Conservation (phyloP, 2,797 vertebrate genomes). For the Hoplostethus mediterraneus region DNA sequence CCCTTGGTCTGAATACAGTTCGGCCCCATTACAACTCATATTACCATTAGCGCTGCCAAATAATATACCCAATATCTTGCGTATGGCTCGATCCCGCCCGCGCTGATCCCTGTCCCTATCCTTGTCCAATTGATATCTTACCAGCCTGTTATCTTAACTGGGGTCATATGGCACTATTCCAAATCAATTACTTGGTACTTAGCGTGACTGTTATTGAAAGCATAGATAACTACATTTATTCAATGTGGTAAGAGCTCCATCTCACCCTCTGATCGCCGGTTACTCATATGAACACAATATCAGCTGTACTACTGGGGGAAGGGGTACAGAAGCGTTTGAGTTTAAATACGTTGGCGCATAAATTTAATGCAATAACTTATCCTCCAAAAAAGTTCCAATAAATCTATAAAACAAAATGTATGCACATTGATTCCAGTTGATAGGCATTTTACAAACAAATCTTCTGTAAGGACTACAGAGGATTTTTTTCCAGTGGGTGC, state of each 20-base stretch:
- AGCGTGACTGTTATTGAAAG: conserved; percentile 40
- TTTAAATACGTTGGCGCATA: conserved; percentile 47
- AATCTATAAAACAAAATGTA: no score
- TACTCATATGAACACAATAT: conserved; percentile 48
- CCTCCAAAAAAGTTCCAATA: no score
- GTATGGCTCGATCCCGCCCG: not conserved
- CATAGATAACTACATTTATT: conserved; percentile 61
- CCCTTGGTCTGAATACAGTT: conserved; percentile 22
- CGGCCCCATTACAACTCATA: conserved; percentile 40
- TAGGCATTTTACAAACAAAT: conserved; percentile 33
- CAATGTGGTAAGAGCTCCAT: conserved; percentile 43
- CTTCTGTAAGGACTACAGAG: conserved; percentile 64
- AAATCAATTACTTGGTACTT: conserved; percentile 57
- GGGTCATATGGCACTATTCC: conserved; percentile 57
- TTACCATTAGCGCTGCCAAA: not conserved
- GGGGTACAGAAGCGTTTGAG: not conserved
- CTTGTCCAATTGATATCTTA: not conserved
- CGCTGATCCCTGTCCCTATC: not conserved
- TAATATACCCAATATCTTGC: not conserved
- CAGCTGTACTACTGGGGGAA: conserved; percentile 45
- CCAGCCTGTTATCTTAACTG: conserved; percentile 47
- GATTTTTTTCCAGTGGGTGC: conserved; percentile 50
- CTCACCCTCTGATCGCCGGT: conserved; percentile 36
- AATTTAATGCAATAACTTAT: conserved; percentile 48
- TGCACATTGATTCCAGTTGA: no score